phyloP scores from a whole-genome alignment of 2,888 invertebrate genomes.

The Antheraea assamensis region DNA sequence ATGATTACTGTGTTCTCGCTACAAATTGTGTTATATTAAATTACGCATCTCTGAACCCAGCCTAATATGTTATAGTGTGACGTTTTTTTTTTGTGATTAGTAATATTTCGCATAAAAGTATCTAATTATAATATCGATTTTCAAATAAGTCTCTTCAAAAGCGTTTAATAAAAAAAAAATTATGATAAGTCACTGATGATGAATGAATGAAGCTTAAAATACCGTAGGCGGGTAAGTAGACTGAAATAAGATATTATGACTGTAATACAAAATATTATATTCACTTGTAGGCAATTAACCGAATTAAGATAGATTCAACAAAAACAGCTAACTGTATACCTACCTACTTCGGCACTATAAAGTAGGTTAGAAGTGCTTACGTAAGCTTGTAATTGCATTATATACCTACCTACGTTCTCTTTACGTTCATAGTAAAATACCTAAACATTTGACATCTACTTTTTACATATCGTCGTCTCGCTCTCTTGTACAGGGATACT shows the following conservation, averaged over 20 bases:
- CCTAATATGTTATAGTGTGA: neutral
- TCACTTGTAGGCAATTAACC: slow-evolving; percentile 9
- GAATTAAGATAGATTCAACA: slow-evolving; percentile 22
- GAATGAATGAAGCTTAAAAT: neutral
- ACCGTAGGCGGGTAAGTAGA: neutral
- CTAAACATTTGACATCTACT: slow-evolving; percentile 81
- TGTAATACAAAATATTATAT: neutral
- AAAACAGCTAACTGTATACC: slow-evolving; percentile 29
- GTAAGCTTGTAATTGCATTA: slow-evolving; percentile 76
- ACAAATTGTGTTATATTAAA: neutral
- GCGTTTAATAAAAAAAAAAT: neutral
- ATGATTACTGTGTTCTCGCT: neutral
- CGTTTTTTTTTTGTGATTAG: neutral
- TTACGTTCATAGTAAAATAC: slow-evolving; percentile 76
- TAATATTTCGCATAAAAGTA: neutral
- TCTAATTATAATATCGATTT: neutral
- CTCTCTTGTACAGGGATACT: slow-evolving; percentile 70
- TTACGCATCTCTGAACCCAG: neutral
- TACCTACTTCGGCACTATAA: slow-evolving; percentile 41
- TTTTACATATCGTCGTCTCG: slow-evolving; percentile 72
- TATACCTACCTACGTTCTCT: slow-evolving; percentile 75
- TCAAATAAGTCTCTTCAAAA: neutral
- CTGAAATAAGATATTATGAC: neutral
- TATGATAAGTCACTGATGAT: neutral
- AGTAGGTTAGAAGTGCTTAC: slow-evolving; percentile 75